These are phyloP conservation scores for Leptinotarsa rubiginosa DNA, from an alignment of 2,888 invertebrate genomes.

Conservation along the genomic window DNA sequence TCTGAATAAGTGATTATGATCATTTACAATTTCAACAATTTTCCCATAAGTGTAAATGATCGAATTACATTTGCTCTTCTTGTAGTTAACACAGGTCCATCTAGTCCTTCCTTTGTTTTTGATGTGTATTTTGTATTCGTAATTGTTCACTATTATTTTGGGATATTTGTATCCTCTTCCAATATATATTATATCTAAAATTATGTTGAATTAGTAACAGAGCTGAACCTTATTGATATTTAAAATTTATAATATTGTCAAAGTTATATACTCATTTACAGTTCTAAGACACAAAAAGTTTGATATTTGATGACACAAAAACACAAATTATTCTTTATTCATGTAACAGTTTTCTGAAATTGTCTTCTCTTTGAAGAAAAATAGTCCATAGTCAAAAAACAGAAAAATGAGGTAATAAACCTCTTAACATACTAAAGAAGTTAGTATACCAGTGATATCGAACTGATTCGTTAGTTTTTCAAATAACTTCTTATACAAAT, in stretches of 20 bases:
- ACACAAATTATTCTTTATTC: too few relatives aligned
- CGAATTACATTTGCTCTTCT: slow-evolving; percentile 39
- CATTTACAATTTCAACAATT: slow-evolving; percentile 40
- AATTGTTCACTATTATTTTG: slow-evolving; percentile 49
- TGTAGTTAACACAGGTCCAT: slow-evolving; percentile 47
- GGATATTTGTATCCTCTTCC: slow-evolving; percentile 51
- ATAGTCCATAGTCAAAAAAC: too few relatives aligned
- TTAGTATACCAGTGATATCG: too few relatives aligned
- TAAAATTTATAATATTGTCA: too few relatives aligned
- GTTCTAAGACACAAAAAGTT: background rate
- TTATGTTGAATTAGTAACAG: background rate
- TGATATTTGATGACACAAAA: too few relatives aligned
- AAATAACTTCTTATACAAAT: too few relatives aligned
- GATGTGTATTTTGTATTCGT: slow-evolving; percentile 47
- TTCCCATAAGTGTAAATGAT: slow-evolving; percentile 38
- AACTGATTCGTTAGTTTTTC: too few relatives aligned
- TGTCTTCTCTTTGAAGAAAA: too few relatives aligned
- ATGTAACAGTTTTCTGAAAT: too few relatives aligned
- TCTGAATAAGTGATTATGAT: slow-evolving; percentile 48
- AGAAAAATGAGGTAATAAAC: too few relatives aligned
- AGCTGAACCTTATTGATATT: background rate
- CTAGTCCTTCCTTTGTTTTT: slow-evolving; percentile 43
- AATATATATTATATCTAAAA: slow-evolving; percentile 52
- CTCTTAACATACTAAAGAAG: too few relatives aligned
- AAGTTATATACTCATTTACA: background rate